phyloP scores from a whole-genome alignment of 2,113 vertebrate species.

The Accipiter cooperii region DNA sequence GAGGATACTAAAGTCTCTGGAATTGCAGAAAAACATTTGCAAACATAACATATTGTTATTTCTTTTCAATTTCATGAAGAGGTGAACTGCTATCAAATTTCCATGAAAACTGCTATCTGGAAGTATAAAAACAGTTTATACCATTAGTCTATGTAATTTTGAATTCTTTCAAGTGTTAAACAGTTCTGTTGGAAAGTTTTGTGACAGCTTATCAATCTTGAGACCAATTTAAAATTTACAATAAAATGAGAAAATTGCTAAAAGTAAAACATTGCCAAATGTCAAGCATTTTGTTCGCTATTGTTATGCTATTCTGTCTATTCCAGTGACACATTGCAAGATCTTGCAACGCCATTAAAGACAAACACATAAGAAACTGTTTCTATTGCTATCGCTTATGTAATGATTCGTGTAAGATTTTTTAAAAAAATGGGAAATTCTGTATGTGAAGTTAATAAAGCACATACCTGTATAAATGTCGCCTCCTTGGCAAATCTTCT shows the following conservation, averaged over 20 bases:
- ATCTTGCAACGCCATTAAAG: not conserved
- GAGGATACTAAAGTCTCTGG: not conserved
- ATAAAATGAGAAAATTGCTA: not conserved
- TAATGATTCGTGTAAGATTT: rapidly evolving
- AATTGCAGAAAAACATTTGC: not conserved
- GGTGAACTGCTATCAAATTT: not conserved
- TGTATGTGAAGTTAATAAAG: not conserved
- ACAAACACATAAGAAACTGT: not conserved
- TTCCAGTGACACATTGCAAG: not conserved
- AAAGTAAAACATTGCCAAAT: not conserved
- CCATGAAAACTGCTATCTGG: not conserved
- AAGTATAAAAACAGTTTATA: not conserved
- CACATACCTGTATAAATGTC: conserved; percentile 91
- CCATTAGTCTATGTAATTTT: not conserved
- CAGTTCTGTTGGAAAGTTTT: not conserved
- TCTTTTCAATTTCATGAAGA: not conserved
- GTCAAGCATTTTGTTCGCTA: not conserved
- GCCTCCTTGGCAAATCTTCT: conserved; percentile 83
- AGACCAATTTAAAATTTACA: not conserved
- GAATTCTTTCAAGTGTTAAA: not conserved
- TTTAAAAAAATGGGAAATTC: not conserved
- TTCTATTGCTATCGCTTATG: not conserved
- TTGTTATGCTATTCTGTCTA: not conserved
- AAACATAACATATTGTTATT: not conserved
- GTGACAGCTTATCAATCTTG: not conserved